A percentile compares a stretch with the other conserved stretches of the same genome.
Conservation (phyloP, 2,113 vertebrate genomes). For the Cephalopterus ornatus region DNA sequence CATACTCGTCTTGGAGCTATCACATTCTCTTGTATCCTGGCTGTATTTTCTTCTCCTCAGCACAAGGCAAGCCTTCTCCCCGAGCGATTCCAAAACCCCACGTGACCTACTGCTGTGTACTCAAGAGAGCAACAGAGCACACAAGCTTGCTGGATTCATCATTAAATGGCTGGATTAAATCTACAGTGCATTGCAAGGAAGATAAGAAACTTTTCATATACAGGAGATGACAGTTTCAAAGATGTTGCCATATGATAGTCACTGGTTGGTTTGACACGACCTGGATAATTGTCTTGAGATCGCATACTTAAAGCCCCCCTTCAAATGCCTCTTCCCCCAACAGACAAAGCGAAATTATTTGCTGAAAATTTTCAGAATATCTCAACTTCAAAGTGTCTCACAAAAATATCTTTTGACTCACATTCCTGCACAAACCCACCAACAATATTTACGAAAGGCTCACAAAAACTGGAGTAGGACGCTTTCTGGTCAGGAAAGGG, state of each 20-base stretch:
- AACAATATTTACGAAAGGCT: neutral
- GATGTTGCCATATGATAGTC: neutral
- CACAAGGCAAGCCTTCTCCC: neutral
- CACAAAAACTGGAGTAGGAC: neutral
- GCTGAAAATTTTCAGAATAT: neutral
- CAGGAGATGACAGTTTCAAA: neutral
- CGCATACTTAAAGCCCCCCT: neutral
- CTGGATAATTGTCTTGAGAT: neutral
- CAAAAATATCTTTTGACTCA: neutral
- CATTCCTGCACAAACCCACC: neutral
- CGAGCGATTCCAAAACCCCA: neutral
- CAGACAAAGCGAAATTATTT: neutral
- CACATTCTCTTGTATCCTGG: neutral
- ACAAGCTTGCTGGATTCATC: neutral
- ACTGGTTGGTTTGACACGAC: neutral
- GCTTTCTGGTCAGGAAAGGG: neutral
- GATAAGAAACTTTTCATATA: neutral
- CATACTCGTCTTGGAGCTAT: neutral
- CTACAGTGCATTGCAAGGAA: neutral
- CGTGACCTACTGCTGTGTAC: neutral
- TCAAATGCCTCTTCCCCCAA: neutral
- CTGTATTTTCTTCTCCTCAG: neutral
- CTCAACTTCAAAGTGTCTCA: neutral
- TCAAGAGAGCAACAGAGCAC: neutral
- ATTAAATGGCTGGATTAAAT: neutral